Percentiles rank a stretch among this genome's conserved stretches.
Conservation (phyloP, 2,797 vertebrate species). For the Borostomias antarcticus region DNA sequence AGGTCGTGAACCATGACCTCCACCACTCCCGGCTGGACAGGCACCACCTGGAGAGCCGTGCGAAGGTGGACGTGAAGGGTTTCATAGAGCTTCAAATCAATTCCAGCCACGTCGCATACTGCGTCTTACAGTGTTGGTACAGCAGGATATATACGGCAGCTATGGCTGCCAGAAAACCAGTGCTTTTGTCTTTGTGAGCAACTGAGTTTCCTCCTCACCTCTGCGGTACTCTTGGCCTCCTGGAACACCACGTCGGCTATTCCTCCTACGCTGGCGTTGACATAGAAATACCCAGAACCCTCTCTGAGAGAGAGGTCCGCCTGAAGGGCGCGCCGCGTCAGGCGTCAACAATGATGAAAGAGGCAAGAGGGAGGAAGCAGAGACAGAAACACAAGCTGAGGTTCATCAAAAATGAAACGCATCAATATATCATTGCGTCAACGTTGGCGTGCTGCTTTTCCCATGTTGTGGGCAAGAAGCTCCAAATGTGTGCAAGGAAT, state of each 20-base stretch:
- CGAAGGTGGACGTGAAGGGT: not conserved
- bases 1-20: conserved; percentile 90
- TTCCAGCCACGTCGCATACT: not conserved
- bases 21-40: conserved; percentile 77
- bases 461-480: not conserved
- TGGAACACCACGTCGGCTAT: conserved; percentile 80
- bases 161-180: not conserved
- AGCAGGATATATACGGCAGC: too few species aligned
- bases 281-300: conserved; percentile 93
- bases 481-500: not conserved
- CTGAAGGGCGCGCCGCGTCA: conserved; percentile 69
- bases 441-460: not conserved
- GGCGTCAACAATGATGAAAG: not conserved
- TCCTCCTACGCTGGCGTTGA: conserved; percentile 83
- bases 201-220: conserved; percentile 74
- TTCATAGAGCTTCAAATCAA: not conserved
- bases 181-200: not conserved
- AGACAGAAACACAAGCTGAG: not conserved
- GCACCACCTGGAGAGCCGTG: conserved; percentile 77
- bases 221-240: conserved; percentile 75
- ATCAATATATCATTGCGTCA: too few species aligned
- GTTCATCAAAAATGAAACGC: not conserved
- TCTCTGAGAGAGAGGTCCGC: conserved; percentile 81
- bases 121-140: too few species aligned
- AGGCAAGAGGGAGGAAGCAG: not conserved